phyloP scores from a whole-genome alignment of 2,113 vertebrate genomes.

The Entosphenus tridentatus region DNA sequence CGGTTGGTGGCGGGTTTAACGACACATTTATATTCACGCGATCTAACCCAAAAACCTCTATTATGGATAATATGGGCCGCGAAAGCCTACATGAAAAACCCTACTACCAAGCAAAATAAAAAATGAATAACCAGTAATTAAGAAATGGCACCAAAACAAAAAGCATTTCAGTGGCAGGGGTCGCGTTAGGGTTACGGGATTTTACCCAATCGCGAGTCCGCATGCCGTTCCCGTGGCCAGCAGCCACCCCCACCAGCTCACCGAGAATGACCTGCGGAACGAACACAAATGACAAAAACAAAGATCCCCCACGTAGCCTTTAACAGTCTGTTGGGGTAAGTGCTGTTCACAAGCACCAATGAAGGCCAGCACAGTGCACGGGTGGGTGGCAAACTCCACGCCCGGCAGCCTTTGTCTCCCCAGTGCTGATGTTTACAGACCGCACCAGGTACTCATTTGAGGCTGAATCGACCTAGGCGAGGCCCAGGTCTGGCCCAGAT shows the following conservation, averaged over 20 bases:
- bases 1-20: too few species aligned
- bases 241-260: slow-evolving; percentile 47
- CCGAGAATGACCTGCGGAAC: slow-evolving; percentile 30
- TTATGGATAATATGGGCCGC: too few species aligned
- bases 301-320: neutral
- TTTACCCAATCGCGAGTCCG: slow-evolving; percentile 59
- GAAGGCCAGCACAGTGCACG: neutral
- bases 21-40: too few species aligned
- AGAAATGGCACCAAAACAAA: too few species aligned
- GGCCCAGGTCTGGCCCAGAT: too few species aligned
- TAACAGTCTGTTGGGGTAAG: neutral
- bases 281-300: neutral
- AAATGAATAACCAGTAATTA: too few species aligned
- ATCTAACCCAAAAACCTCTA: too few species aligned
- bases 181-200: too few species aligned
- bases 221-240: slow-evolving; percentile 41
- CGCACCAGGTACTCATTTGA: too few species aligned
- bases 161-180: too few species aligned
- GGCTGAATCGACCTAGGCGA: too few species aligned
- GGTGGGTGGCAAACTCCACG: too few species aligned
- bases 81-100: neutral
- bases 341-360: neutral
- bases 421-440: neutral
- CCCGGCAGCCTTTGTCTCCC: slow-evolving; percentile 24
- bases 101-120: slow-evolving; percentile 7